Percentiles rank a stretch among this genome's conserved stretches.
phyloP scores from a whole-genome alignment of 1,140 invertebrate genomes.

The Spodoptera litura region DNA sequence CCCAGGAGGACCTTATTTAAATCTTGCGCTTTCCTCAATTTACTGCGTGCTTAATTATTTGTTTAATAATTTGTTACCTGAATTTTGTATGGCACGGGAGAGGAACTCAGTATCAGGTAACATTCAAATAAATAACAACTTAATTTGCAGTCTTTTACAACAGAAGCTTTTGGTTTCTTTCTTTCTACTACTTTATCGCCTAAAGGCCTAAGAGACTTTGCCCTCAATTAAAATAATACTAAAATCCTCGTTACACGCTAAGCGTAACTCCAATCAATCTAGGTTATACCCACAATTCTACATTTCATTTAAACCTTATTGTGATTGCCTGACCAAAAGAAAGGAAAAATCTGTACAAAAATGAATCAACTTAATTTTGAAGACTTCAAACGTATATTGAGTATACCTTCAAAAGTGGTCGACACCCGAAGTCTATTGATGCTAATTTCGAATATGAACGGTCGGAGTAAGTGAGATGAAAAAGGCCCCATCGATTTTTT shows the following conservation, averaged over 20 bases:
- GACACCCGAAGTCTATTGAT: constrained; percentile 20
- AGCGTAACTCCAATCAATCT: constrained; percentile 2
- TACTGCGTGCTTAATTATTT: no score
- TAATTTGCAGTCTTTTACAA: no score
- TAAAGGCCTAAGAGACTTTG: neutral
- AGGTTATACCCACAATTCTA: constrained; percentile 7
- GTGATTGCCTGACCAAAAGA: constrained; percentile 11
- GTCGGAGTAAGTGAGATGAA: constrained; percentile 41
- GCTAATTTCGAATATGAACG: constrained; percentile 49
- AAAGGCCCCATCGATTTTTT: constrained; percentile 39
- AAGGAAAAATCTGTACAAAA: constrained; percentile 20
- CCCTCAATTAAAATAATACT: neutral
- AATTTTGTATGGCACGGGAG: no score
- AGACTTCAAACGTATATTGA: constrained; percentile 24
- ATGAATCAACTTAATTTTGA: constrained; percentile 34
- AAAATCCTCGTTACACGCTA: neutral
- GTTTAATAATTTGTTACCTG: no score
- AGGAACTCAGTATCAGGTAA: no score
- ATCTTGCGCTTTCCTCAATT: no score
- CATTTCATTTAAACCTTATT: constrained; percentile 33
- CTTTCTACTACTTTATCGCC: no score
- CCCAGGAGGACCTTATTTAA: no score
- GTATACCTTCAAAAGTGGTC: constrained; percentile 15
- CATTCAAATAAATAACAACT: no score
- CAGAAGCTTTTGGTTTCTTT: no score